Evolutionary conservation across 2,888 invertebrate genomes (phyloP), one percentile per base, ranked within the genome.

Genomic region (Netelia inedita): DNA sequence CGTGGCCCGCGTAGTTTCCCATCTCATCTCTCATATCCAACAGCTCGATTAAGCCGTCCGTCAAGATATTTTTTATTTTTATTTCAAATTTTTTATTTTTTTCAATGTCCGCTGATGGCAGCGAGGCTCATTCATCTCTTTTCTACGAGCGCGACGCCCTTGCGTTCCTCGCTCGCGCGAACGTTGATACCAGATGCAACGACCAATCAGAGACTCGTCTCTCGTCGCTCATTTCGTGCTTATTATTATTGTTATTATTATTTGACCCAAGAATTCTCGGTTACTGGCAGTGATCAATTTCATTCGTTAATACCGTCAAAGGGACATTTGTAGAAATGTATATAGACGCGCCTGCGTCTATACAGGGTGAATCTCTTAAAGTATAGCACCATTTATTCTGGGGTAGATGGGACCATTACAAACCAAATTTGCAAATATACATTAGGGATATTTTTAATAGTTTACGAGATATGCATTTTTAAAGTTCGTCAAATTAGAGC

Each of bases 41-140:
- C 35, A 63, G 73, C 83, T 79, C 82, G 82, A 83, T 86, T 85
- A 85, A 87, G 82, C 72, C 82, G 86, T 85, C 85, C 79, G 78
- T 86, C 87, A 83, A 73, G 85, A 86, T 84, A 79, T 81, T 71
- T 86, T 82, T 69, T 78, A 65, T 68, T 21, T 19, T 3, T 66
- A 50, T 10, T 19, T 66, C 43, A 8, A n/a, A n/a, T n/a, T 68
- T 68, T 66, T 72, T 57, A 68, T 11, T 43, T 72, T 43, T 50
- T 66, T 50, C 65, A 50, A 69, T 59, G 81, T 78, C 63, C 74
- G 65, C 79, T 80, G 66, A 79, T 73, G 82, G 73, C 57, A 78
- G 73, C 73, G 69, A 81, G 76, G 78, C 84, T 79, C 81, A 81
- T 85, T 79, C 85, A 65, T 85, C 81, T 85, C 71, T 82, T 85